Evolutionary conservation across 2,888 invertebrate species (phyloP).

Genomic region (Autographa pulchrina): DNA sequence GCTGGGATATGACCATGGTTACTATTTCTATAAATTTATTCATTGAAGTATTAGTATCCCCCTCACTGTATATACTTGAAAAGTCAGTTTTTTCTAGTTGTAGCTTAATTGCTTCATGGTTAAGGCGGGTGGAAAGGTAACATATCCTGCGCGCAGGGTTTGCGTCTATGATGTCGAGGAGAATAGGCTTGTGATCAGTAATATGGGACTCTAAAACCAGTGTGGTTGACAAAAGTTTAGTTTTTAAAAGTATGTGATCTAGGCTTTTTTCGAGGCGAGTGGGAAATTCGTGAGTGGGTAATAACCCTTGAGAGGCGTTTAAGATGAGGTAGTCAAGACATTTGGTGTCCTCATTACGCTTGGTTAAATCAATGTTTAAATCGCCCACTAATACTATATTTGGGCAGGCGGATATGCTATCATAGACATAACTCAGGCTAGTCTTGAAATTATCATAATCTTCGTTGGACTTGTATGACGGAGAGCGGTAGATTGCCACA

Average conservation of each 20-base stretch:
- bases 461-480: not conserved
- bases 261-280: not conserved
- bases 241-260: not conserved
- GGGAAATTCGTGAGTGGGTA: not conserved
- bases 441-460: not conserved
- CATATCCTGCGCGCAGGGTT: not conserved
- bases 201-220: slow-evolving; percentile 3
- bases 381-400: slow-evolving; percentile 3
- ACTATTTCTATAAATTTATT: slow-evolving; percentile 5
- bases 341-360: not conserved
- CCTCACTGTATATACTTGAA: not conserved
- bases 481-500: not conserved
- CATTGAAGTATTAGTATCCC: not conserved
- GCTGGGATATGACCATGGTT: not conserved
- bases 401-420: not conserved
- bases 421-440: not conserved
- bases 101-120: not conserved
- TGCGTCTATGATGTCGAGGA: not conserved
- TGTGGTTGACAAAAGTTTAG: not conserved
- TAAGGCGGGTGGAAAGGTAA: not conserved
- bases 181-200: slow-evolving; percentile 9
- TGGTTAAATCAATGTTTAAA: not conserved
- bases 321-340: not conserved
- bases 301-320: not conserved
- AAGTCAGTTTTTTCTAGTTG: slow-evolving; percentile 4